Base-by-base conservation (phyloP, 2,888 invertebrate species). In the Drosophila parthenogenetica region DNA sequence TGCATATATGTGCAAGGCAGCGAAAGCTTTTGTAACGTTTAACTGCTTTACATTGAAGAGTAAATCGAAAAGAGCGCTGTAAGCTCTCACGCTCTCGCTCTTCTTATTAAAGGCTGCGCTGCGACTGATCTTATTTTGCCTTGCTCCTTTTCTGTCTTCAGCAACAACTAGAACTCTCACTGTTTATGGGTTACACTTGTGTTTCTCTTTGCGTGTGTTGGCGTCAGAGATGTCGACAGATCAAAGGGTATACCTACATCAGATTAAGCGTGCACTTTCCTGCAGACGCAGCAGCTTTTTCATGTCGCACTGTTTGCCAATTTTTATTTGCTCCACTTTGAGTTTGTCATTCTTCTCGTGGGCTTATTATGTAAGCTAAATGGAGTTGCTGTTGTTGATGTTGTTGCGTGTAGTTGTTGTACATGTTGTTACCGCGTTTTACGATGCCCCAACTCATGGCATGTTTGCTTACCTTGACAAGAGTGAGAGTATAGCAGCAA, bases 291-390 rank as follows among this genome's bases (percentile, higher is more conserved):
- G 7, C 45, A 13, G 14, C 7, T 13, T 22, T 37, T 46, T 46
- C 22, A 14, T 37, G 16, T 39, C 14, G 19, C 29, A 17, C 42
- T 77, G 65, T 82, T 86, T 88, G 83, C 77, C 69, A 71, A 82
- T 79, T 79, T 79, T 73, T 82, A 64, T 82, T 86, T 84, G 73
- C 78, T 75, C 69, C 49, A 73, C 67, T 81, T 81, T 78, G 76
- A 48, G 57, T 66, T 37, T 70, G 75, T 64, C 55, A 73, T 75
- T 73, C 75, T 75, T 75, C 78, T 73, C 57, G 32, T 19, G 43
- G 69, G 53, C 69, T 46, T 55, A 78, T 76, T 76, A 76, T 78
- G 69, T 69, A 78, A 76, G 73, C 45, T 49, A 55, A 58, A 39
- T 49, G 8, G 29, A 61, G 60, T 53, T 50, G 66, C 42, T 35